phyloP scores from a whole-genome alignment of 2,797 vertebrate genomes.

The Gobio occitaniae region DNA sequence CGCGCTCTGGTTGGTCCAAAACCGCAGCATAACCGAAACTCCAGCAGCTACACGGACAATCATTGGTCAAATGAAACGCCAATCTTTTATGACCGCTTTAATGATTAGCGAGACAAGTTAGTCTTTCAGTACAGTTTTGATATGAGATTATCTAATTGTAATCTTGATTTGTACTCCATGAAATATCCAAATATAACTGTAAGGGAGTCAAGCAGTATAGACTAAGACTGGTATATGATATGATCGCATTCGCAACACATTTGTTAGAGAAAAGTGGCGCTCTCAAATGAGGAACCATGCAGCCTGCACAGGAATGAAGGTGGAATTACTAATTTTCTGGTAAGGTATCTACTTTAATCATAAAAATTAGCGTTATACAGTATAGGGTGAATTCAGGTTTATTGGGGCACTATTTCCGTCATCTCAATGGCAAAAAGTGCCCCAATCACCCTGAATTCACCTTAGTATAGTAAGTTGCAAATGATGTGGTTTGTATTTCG shows the following conservation, averaged over 20 bases:
- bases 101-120: not conserved
- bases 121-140: not conserved
- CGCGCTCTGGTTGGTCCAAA: slow-evolving; percentile 68
- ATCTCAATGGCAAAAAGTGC: too few relatives aligned
- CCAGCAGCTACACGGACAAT: rapidly evolving
- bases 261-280: not conserved
- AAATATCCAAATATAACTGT: not conserved
- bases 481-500: not conserved
- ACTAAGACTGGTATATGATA: not conserved
- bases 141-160: not conserved
- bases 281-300: not conserved
- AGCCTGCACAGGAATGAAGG: not conserved
- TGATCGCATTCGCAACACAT: not conserved
- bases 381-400: too few relatives aligned
- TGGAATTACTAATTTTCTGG: not conserved
- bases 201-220: not conserved
- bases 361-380: not conserved
- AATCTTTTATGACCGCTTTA: slow-evolving; percentile 47
- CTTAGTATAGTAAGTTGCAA: not conserved
- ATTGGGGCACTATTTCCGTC: too few relatives aligned
- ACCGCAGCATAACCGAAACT: rapidly evolving
- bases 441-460: too few relatives aligned
- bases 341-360: not conserved
- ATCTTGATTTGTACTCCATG: not conserved
- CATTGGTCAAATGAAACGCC: slow-evolving; percentile 66